Evolutionary conservation across 2,888 invertebrate species (phyloP).

Genomic region (Drosophila nr. fundita): DNA sequence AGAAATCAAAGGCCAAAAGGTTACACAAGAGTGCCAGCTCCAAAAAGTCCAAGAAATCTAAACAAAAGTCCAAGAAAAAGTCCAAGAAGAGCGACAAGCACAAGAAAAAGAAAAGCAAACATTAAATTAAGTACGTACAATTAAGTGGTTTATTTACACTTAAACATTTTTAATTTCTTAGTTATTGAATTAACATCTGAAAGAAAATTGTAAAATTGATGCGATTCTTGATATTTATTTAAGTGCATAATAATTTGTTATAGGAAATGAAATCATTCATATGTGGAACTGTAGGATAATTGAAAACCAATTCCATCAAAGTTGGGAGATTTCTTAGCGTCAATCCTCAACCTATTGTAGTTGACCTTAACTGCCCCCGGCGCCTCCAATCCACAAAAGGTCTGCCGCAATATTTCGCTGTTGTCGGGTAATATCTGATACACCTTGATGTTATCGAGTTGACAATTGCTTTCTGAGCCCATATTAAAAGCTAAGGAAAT

Average conservation of each 20-base stretch:
- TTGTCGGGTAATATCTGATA: constrained; percentile 85
- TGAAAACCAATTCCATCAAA: constrained; percentile 91
- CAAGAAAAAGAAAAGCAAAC: constrained; percentile 71
- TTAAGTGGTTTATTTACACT: too few relatives aligned
- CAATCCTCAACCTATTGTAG: constrained; percentile 84
- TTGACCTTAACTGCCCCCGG: constrained; percentile 84
- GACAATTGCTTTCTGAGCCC: constrained; percentile 87
- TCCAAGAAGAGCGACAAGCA: constrained; percentile 63
- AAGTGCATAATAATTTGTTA: background rate
- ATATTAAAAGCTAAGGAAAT: constrained; percentile 86
- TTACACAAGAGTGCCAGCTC: constrained; percentile 40
- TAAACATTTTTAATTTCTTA: too few relatives aligned
- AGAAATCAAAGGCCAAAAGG: constrained; percentile 46
- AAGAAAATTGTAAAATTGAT: background rate
- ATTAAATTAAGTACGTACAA: constrained; percentile 10
- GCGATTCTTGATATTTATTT: background rate
- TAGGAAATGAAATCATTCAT: background rate
- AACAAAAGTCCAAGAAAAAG: constrained; percentile 66
- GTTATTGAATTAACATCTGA: background rate
- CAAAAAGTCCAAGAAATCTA: constrained; percentile 62
- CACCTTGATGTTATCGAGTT: constrained; percentile 88
- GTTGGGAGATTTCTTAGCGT: constrained; percentile 87
- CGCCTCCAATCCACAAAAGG: constrained; percentile 82
- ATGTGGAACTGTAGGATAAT: constrained; percentile 17
- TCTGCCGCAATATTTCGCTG: constrained; percentile 78